Evolutionary conservation across 2,888 invertebrate species (phyloP).

Genomic region (Cheilosia soror): DNA sequence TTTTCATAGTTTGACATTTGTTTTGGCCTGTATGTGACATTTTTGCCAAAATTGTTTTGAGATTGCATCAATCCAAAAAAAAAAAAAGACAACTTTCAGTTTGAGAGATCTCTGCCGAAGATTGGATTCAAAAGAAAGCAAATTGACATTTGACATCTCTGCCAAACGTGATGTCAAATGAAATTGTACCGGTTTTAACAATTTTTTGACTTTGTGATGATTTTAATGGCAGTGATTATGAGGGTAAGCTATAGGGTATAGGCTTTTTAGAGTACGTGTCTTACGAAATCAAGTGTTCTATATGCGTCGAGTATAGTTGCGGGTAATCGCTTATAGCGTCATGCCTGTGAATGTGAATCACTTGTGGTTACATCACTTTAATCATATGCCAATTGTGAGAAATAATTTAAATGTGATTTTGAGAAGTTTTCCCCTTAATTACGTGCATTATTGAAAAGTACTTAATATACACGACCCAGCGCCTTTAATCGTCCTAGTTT

Average conservation of each 20-base stretch:
- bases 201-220: conserved; percentile 7
- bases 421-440: too few species aligned
- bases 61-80: conserved; percentile 9
- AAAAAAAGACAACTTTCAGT: conserved; percentile 8
- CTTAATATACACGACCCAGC: too few species aligned
- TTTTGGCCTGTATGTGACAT: conserved; percentile 5
- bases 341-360: too few species aligned
- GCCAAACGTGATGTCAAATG: conserved; percentile 38
- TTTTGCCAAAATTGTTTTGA: conserved; percentile 10
- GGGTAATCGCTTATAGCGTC: too few species aligned
- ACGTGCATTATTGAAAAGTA: too few species aligned
- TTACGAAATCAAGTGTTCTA: too few species aligned
- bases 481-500: too few species aligned
- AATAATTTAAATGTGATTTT: too few species aligned
- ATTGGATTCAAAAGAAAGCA: conserved; percentile 35
- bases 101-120: conserved; percentile 21
- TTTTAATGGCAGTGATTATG: background rate
- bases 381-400: too few species aligned
- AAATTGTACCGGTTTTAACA: conserved; percentile 2
- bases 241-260: background rate
- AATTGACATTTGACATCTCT: conserved; percentile 39
- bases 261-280: too few species aligned
- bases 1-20: conserved; percentile 2
- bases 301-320: too few species aligned
- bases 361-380: too few species aligned